These are phyloP conservation scores for Agriopis leucophaearia DNA, from an alignment of 2,888 invertebrate genomes.

Conservation along the genomic window DNA sequence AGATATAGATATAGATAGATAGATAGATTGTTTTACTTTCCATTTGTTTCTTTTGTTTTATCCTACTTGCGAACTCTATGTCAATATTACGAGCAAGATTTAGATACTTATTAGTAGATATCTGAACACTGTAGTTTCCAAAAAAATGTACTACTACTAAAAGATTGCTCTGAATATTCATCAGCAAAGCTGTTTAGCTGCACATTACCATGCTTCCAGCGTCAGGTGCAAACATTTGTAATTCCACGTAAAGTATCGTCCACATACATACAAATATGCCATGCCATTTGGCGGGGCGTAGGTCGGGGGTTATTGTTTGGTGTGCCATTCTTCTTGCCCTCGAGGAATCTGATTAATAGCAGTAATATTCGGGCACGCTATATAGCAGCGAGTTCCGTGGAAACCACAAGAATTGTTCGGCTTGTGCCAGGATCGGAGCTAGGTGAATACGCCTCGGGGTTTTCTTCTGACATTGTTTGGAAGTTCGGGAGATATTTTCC, in stretches of 20 bases:
- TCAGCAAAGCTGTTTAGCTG: conserved; percentile 28
- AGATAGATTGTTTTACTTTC: no score
- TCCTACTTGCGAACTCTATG: no score
- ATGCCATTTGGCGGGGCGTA: conserved; percentile 42
- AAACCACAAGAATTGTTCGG: conserved; percentile 68
- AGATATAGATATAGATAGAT: no score
- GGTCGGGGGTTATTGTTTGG: conserved; percentile 67
- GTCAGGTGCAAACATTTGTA: conserved; percentile 50
- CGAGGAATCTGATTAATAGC: conserved; percentile 79
- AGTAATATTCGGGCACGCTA: conserved; percentile 72
- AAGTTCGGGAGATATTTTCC: not conserved
- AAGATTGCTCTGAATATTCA: conserved; percentile 35
- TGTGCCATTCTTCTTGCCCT: conserved; percentile 69
- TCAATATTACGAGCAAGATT: not conserved
- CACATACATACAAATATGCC: conserved; percentile 51
- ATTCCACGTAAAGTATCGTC: conserved; percentile 52
- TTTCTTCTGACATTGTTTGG: not conserved
- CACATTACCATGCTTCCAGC: conserved; percentile 42
- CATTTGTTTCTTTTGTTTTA: no score
- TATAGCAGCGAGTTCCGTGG: conserved; percentile 50
- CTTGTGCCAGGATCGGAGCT: conserved; percentile 44
- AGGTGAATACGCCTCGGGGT: not conserved
- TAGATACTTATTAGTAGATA: no score
- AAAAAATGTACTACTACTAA: conserved; percentile 4
- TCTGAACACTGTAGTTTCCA: no score